Evolutionary conservation across 2,113 vertebrate genomes (phyloP).

Genomic region (Chelonoidis abingdonii): DNA sequence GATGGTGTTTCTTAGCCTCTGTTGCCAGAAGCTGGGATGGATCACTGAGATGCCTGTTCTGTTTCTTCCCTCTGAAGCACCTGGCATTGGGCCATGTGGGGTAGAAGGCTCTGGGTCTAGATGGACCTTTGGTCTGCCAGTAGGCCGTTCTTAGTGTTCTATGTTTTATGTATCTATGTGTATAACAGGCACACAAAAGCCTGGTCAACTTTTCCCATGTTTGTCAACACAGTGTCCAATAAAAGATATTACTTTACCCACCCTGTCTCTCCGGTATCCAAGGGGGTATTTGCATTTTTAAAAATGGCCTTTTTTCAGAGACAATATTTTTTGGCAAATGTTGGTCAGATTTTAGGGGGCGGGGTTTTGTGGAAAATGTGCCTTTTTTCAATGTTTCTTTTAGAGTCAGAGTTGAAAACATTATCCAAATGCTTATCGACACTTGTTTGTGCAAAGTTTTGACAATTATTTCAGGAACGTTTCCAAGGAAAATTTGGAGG

Average conservation of each 20-base stretch:
- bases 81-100: too few relatives aligned
- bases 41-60: too few relatives aligned
- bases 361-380: not conserved
- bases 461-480: not conserved
- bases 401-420: not conserved
- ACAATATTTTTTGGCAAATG: not conserved
- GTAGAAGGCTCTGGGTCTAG: too few relatives aligned
- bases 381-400: not conserved
- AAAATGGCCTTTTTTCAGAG: not conserved
- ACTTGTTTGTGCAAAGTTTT: not conserved
- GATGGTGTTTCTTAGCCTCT: too few relatives aligned
- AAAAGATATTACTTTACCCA: not conserved
- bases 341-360: not conserved
- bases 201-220: not conserved
- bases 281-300: not conserved
- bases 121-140: too few relatives aligned
- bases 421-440: rapidly evolving
- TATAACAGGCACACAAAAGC: not conserved
- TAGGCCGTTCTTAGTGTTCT: too few relatives aligned
- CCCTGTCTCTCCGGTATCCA: not conserved
- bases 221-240: not conserved
- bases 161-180: not conserved
- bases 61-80: too few relatives aligned
- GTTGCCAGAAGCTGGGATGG: too few relatives aligned
- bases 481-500: not conserved